Evolutionary conservation across 2,113 vertebrate species (phyloP).

Genomic region (Mustela lutreola): DNA sequence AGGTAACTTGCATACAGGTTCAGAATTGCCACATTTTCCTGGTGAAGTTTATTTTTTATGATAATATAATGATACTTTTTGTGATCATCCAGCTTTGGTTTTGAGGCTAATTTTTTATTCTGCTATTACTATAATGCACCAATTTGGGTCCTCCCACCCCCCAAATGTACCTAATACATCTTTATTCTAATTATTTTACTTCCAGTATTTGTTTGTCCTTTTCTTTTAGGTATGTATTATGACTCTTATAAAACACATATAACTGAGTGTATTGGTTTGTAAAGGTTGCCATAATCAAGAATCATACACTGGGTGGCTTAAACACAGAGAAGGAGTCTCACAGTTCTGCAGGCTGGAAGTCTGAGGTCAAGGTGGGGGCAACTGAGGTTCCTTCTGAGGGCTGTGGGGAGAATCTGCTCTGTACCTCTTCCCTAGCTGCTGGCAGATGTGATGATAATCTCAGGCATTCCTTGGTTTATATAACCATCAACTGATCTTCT

Average conservation of each 20-base stretch:
- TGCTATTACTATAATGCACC: not conserved
- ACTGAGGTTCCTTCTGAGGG: not conserved
- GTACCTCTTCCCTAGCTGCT: not conserved
- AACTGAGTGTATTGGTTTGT: not conserved
- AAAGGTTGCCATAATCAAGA: not conserved
- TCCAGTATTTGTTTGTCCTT: not conserved
- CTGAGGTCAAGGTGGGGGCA: not conserved
- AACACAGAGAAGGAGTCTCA: not conserved
- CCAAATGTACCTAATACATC: not conserved
- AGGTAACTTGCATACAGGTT: not conserved
- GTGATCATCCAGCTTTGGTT: not conserved
- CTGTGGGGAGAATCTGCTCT: not conserved
- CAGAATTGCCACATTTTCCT: not conserved
- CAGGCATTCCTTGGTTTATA: not conserved
- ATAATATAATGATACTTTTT: not conserved
- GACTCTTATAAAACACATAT: not conserved
- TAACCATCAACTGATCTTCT: not conserved
- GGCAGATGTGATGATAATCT: not conserved
- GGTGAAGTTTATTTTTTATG: not conserved
- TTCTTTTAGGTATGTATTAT: not conserved
- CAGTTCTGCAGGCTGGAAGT: not conserved
- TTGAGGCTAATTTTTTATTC: conserved; percentile 27
- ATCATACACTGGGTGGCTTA: not conserved
- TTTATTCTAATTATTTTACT: not conserved
- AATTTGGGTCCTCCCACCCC: not conserved